Conservation (phyloP, 2,888 invertebrate species). For the Melanostoma scalare region DNA sequence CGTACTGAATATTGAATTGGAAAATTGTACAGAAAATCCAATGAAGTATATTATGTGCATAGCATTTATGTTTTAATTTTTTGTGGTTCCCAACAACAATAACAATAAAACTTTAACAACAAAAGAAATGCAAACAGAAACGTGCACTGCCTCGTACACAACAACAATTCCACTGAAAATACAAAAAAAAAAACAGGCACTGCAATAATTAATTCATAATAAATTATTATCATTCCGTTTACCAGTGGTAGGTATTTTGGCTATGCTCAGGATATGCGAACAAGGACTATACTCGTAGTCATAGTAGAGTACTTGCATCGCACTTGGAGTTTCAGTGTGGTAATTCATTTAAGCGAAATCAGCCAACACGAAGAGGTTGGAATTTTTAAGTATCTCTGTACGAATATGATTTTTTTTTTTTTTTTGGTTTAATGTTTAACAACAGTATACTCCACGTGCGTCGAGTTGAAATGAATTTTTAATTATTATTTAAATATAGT, state of each 20-base stretch:
- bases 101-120: constrained; percentile 6
- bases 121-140: constrained; percentile 30
- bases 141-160: neutral
- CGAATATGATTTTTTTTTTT: constrained; percentile 28
- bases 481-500: constrained; percentile 71
- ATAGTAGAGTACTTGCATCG: constrained; percentile 13
- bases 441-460: constrained; percentile 3
- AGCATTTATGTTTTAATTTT: neutral
- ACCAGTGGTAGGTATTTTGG: constrained; percentile 65
- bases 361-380: constrained; percentile 48
- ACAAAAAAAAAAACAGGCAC: constrained; percentile 30
- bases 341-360: constrained; percentile 63
- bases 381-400: constrained; percentile 41
- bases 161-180: neutral
- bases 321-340: constrained; percentile 48
- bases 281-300: constrained; percentile 12
- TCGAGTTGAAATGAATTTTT: constrained; percentile 60
- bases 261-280: constrained; percentile 53
- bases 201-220: constrained; percentile 70
- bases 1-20: constrained; percentile 62
- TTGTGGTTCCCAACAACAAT: neutral
- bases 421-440: constrained; percentile 26
- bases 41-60: constrained; percentile 6
- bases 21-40: constrained; percentile 38
- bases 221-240: constrained; percentile 70